Evolutionary conservation across 2,113 vertebrate species (phyloP).

Genomic region (Neolamprologus sp.): DNA sequence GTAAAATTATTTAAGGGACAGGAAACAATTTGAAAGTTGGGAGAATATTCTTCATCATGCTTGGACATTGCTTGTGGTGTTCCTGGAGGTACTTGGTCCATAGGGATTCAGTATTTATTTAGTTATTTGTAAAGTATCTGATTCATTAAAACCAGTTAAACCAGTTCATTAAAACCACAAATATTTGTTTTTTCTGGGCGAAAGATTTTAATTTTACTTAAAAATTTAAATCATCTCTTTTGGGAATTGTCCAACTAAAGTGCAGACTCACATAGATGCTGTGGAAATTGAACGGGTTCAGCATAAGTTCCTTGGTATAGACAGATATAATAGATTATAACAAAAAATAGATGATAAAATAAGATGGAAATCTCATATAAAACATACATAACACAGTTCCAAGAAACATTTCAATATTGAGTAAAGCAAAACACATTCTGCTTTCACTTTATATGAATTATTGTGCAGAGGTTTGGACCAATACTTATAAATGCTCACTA

Average conservation of each 20-base stretch:
- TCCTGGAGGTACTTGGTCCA: neutral
- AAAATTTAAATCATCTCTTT: fast-evolving
- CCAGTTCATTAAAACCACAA: neutral
- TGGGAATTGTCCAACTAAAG: neutral
- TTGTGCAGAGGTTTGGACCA: neutral
- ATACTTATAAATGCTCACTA: neutral
- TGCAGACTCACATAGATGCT: neutral
- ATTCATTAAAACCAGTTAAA: neutral
- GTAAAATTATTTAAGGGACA: neutral
- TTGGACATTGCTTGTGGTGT: neutral
- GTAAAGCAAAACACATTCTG: neutral
- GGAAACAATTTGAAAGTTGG: neutral
- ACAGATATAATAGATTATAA: fast-evolving
- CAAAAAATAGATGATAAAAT: neutral
- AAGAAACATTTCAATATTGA: neutral
- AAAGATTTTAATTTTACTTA: neutral
- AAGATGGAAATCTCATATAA: neutral
- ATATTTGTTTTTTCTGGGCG: neutral
- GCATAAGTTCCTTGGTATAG: neutral
- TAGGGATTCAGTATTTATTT: fast-evolving
- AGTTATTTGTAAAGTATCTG: fast-evolving
- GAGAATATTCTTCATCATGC: neutral
- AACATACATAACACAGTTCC: neutral
- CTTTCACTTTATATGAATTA: neutral
- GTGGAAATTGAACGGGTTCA: fast-evolving